These are phyloP conservation scores for Augochlora pura DNA, from an alignment of 1,140 invertebrate genomes.

Conservation along the genomic window DNA sequence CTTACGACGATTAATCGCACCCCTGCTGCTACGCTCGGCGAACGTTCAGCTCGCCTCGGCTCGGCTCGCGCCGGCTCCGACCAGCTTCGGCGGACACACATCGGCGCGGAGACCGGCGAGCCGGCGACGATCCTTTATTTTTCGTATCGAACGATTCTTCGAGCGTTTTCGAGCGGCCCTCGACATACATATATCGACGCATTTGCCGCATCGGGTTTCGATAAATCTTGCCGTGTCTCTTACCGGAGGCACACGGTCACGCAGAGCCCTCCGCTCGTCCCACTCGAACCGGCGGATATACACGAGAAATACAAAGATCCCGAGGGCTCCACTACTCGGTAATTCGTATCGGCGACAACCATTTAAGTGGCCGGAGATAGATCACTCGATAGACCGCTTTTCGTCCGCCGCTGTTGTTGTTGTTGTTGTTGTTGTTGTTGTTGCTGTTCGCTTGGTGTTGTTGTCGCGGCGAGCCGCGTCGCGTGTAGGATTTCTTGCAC, in stretches of 20 bases:
- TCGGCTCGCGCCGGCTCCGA: no score
- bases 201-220: constrained; percentile 61
- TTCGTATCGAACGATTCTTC: constrained; percentile 61
- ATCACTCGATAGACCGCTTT: constrained; percentile 41
- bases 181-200: constrained; percentile 57
- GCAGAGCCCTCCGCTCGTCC: constrained; percentile 48
- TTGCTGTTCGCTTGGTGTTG: neutral
- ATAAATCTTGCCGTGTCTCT: constrained; percentile 61
- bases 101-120: constrained; percentile 16
- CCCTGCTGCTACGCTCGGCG: constrained; percentile 60
- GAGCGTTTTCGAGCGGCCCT: constrained; percentile 55
- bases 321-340: constrained; percentile 26
- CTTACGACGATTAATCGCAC: constrained; percentile 71
- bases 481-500: constrained; percentile 11
- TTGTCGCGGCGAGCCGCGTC: neutral
- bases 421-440: neutral
- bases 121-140: constrained; percentile 56
- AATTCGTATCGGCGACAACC: constrained; percentile 56
- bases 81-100: neutral
- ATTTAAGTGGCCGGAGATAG: constrained; percentile 38
- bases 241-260: constrained; percentile 55
- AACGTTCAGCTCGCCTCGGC: no score
- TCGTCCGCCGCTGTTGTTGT: constrained; percentile 8
- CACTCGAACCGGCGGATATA: constrained; percentile 45
- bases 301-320: constrained; percentile 54